phyloP scores from a whole-genome alignment of 2,888 invertebrate genomes.

The Bruchidius siliquastri region DNA sequence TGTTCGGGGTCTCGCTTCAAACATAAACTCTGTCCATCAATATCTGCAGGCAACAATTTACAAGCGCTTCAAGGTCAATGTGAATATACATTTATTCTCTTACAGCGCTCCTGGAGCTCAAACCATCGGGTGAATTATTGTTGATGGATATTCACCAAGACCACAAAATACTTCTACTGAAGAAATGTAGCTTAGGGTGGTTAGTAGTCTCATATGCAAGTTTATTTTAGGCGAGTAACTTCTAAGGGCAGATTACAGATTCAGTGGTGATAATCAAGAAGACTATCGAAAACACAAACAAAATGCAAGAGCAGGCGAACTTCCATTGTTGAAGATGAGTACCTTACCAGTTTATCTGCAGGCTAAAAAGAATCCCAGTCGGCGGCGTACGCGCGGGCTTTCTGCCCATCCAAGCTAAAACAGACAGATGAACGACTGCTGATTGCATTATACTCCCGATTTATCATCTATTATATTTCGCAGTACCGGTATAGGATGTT shows the following conservation, averaged over 20 bases:
- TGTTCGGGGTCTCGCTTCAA: no score
- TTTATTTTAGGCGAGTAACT: not conserved
- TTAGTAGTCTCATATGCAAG: no score
- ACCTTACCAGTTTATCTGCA: not conserved
- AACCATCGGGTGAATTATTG: no score
- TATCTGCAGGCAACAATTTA: no score
- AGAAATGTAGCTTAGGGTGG: no score
- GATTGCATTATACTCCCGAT: conserved; percentile 41
- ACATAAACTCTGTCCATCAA: no score
- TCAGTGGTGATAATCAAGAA: not conserved
- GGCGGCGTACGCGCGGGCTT: conserved; percentile 8
- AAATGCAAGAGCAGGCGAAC: not conserved
- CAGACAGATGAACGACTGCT: conserved; percentile 37
- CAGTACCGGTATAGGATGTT: conserved; percentile 32
- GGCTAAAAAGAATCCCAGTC: not conserved
- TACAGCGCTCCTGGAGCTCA: no score
- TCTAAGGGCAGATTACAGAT: not conserved
- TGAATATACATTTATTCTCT: no score
- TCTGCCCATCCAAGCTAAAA: conserved; percentile 32
- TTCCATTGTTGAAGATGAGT: not conserved
- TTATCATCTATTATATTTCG: conserved; percentile 34
- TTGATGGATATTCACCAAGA: no score
- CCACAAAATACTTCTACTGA: no score
- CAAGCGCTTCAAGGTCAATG: no score
- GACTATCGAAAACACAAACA: not conserved